Base-by-base conservation (phyloP, 2,113 vertebrate species). In the Thamnophis sirtalis region DNA sequence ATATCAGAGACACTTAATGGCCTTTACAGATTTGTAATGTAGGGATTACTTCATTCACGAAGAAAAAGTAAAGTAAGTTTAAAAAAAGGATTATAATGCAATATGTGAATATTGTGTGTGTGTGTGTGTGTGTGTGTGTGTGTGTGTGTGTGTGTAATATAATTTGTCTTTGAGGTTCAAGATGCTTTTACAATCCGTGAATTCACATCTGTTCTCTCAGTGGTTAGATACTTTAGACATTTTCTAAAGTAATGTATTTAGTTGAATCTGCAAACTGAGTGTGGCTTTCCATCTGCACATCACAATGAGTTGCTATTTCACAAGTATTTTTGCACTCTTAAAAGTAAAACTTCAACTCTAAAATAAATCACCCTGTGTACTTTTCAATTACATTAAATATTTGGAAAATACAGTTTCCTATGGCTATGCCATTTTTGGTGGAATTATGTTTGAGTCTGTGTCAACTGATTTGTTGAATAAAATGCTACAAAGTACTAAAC, bases 11-110 rank as follows among this genome's bases (percentile, higher is more conserved):
- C 21, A 63, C n/a, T 22, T 87, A 87, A 91, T 68, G 60, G 91
- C 86, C n/a, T 87, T 53, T 91, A 73, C 85, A 91, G 68, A 91
- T 91, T 68, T 87, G 53, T 68, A 91, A 68, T 68, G 49, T 87
- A 87, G 6, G 63, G 49, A 73, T 87, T 87, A 87, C 84, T 26
- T 87, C 48, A 68, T 87, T 91, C n/a, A 91, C 19, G 5, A 86
- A 48, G 48, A 48, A 63, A 43, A 91, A 51, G 28, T 63, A 55
- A 86, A n/a, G 26, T 50, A 91, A 60, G 43, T 85, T n/a, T n/a
- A 58, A 49, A 10, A 33, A 33, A 19, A 55, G 26, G 17, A 73
- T 28, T 24, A 56, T 38, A 90, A 80, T 53, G 11, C 22, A 10
- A 56, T 48, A 15, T 2, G 10, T 91, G 55, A 84, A 84, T 19